Evolutionary conservation across 1,140 invertebrate species (phyloP), one percentile per base, ranked within the genome.

Genomic region (Phortica variegata): DNA sequence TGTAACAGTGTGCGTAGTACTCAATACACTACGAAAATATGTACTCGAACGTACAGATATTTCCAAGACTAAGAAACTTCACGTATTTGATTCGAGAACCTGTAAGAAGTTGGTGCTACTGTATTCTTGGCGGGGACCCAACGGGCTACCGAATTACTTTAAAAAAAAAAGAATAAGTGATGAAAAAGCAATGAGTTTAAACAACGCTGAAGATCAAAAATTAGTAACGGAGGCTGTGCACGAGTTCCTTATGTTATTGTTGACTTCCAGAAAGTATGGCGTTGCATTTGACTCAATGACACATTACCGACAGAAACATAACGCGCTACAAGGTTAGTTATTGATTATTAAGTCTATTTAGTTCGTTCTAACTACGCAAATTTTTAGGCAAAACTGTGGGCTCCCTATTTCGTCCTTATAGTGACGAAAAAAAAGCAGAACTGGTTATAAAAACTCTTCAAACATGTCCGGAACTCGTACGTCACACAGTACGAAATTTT

Each of bases 71-170:
- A 78, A 81, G 7, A 90, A 90, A 70, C 73, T 90, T 6, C 82
- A 83, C 43, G 78, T 86, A 8, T 90, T 91, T 54, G 86, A 81
- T 56, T 82, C 84, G 18, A 75, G 81, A 51, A 81, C 84, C 29
- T 73, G 90, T 18, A 82, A 83, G 49, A 79, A 81, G 68, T 77
- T 91, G 29, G 80, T 87, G 4, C 82, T 82, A 55, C 75, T 91
- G 1, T 90, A 88, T 54, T 82, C 85, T 56, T 90, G 88, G 88
- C 85, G 84, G 66, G 87, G 87, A 8, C 85, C 84, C 0, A 47
- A 46, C 47, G 75, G 77, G 9, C 60, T 74, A 33, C 39, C 38
- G 3, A 17, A 20, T 0, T 15, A 48, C 10, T 63, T 48, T 6
- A 40, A 9, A 9, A 43, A 17, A 0, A 21, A 32, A 3, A 33